Conservation (phyloP, 2,888 invertebrate species). For the Papilio gigon region DNA sequence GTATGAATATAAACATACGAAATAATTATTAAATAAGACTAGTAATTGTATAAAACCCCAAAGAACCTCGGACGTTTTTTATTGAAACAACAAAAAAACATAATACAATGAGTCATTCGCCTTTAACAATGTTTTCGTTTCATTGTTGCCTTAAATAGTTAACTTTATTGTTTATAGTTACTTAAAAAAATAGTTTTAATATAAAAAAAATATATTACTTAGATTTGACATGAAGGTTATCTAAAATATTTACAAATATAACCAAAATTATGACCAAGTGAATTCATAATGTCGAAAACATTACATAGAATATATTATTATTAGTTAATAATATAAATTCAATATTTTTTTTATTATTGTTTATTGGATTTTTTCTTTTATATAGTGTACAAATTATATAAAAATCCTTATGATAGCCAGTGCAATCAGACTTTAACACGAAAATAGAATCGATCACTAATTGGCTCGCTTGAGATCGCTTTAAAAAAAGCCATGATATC, state of each 20-base stretch:
- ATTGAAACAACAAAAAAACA: neutral
- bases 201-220: neutral
- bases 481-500: constrained; percentile 46
- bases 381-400: no score
- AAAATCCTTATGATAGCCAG: neutral
- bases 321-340: no score
- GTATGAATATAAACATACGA: no score
- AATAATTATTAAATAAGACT: no score
- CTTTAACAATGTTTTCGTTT: neutral
- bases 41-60: no score
- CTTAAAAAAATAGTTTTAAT: no score
- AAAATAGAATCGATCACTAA: constrained; percentile 26
- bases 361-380: no score
- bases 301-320: no score
- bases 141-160: neutral
- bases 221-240: neutral
- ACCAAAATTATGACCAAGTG: no score
- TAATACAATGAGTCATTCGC: neutral
- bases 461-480: constrained; percentile 29
- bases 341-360: no score
- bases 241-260: neutral
- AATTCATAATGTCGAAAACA: no score
- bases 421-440: neutral
- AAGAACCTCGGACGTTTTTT: neutral
- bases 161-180: neutral